phyloP scores from a whole-genome alignment of 1,140 invertebrate genomes.

The Caligus rogercresseyi region DNA sequence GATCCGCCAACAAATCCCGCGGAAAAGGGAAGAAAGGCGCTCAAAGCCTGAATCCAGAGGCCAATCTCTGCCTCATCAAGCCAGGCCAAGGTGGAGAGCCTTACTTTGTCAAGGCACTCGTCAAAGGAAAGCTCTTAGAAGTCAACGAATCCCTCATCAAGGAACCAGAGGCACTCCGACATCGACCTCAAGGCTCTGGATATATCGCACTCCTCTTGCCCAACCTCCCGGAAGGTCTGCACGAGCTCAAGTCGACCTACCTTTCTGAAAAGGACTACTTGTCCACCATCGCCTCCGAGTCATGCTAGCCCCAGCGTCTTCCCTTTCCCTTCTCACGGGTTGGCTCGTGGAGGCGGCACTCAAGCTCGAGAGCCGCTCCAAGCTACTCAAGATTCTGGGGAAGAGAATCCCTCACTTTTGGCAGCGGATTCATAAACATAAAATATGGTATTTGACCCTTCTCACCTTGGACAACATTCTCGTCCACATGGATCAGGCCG shows the following conservation, averaged over 20 bases:
- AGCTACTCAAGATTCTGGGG: neutral
- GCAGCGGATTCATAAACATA: neutral
- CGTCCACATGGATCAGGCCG: neutral
- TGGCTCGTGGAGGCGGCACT: neutral
- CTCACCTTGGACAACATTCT: neutral
- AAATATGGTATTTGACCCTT: neutral
- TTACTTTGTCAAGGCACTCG: neutral
- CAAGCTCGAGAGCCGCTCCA: neutral
- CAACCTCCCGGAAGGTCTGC: neutral
- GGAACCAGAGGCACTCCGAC: neutral
- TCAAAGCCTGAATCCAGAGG: neutral
- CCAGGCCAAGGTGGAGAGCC: neutral
- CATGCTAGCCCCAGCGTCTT: neutral
- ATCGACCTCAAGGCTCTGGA: neutral
- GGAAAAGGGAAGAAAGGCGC: slow-evolving; percentile 3
- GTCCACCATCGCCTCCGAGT: neutral
- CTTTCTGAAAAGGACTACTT: neutral
- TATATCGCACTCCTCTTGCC: neutral
- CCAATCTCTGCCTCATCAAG: slow-evolving; percentile 5
- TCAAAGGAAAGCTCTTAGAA: neutral
- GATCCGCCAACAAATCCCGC: neutral
- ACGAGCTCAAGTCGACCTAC: neutral
- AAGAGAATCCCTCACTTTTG: neutral
- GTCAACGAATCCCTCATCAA: neutral
- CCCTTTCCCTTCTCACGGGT: neutral